Conservation (phyloP, 2,888 invertebrate species). For the Parasteatoda lunata region DNA sequence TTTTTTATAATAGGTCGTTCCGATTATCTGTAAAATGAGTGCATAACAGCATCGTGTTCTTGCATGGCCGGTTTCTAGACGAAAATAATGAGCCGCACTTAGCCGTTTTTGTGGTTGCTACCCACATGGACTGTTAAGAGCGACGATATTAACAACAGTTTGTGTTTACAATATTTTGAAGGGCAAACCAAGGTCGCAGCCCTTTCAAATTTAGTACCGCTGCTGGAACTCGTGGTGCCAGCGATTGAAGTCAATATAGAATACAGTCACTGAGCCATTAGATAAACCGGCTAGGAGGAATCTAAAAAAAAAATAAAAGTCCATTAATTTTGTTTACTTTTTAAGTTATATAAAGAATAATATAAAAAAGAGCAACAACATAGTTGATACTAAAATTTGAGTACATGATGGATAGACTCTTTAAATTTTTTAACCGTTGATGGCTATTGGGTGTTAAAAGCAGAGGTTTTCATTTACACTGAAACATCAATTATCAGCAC, state of each 20-base stretch:
- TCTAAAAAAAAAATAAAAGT: constrained; percentile 20
- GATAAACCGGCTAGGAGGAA: constrained; percentile 92
- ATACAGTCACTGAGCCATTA: constrained; percentile 97
- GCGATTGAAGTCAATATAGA: constrained; percentile 98
- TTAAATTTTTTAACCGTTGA: no score
- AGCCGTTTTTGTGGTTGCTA: constrained; percentile 22
- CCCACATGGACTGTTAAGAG: constrained; percentile 41
- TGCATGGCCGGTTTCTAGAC: constrained; percentile 65
- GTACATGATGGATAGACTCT: no score
- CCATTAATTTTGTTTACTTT: not conserved
- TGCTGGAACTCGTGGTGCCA: constrained; percentile 69
- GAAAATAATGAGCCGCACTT: constrained; percentile 18
- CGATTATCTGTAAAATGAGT: constrained; percentile 45
- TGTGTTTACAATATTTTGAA: constrained; percentile 33
- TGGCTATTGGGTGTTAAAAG: no score
- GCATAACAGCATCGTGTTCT: constrained; percentile 48
- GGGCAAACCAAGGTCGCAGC: constrained; percentile 27
- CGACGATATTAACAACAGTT: constrained; percentile 28
- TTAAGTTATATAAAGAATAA: no score
- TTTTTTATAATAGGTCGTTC: constrained; percentile 35
- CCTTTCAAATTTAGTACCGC: constrained; percentile 56
- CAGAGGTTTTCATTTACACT: no score
- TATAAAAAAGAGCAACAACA: no score
- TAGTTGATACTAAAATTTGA: no score
- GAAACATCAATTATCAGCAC: no score